Conservation (phyloP, 2,797 vertebrate genomes). For the Anguilla pacifica region DNA sequence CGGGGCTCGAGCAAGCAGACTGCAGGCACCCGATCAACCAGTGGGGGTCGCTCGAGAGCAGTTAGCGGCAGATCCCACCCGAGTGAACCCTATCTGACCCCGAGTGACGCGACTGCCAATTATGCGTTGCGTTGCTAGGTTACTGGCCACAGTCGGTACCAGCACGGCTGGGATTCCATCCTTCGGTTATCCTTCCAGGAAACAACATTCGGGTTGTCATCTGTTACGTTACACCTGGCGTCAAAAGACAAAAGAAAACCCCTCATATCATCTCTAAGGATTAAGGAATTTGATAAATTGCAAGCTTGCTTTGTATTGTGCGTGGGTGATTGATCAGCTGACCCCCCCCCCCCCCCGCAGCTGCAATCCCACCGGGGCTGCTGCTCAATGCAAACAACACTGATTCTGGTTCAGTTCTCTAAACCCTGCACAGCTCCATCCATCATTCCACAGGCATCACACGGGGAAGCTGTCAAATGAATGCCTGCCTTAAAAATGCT, state of each 20-base stretch:
- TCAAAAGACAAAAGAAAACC: too few species aligned
- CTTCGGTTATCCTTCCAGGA: neutral
- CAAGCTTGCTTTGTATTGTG: slow-evolving; percentile 37
- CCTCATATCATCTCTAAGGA: neutral
- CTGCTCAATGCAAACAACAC: neutral
- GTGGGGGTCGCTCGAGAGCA: too few species aligned
- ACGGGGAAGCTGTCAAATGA: slow-evolving; percentile 38
- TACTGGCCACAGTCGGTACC: too few species aligned
- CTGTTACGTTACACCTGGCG: too few species aligned
- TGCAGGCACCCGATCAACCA: too few species aligned
- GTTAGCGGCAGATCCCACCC: too few species aligned
- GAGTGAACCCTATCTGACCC: too few species aligned
- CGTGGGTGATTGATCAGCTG: too few species aligned
- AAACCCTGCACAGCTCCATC: slow-evolving; percentile 68
- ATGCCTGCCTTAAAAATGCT: slow-evolving; percentile 24
- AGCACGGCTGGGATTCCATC: too few species aligned
- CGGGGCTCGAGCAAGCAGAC: too few species aligned
- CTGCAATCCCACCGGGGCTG: slow-evolving; percentile 77
- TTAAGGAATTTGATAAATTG: neutral
- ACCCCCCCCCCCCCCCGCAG: slow-evolving; percentile 48
- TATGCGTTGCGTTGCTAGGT: too few species aligned
- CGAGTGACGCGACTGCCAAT: too few species aligned
- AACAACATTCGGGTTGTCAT: neutral
- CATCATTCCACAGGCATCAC: slow-evolving; percentile 50
- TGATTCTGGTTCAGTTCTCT: slow-evolving; percentile 30